Conservation (phyloP, 2,797 vertebrate genomes). For the Protosalanx chinensis region DNA sequence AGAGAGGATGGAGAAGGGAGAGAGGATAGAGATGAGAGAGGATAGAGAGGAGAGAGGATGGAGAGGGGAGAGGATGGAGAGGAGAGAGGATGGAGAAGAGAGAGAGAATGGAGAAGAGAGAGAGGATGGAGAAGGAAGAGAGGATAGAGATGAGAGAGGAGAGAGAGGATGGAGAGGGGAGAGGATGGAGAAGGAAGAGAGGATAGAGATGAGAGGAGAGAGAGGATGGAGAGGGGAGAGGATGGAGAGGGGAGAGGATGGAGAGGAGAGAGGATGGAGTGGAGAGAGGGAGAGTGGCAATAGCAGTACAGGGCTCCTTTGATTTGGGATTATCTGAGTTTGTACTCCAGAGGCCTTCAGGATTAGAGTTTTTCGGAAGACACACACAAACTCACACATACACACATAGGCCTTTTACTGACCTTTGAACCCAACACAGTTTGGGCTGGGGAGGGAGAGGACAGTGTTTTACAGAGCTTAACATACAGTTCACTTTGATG, state of each 20-base stretch:
- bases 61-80: too few relatives aligned
- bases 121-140: too few relatives aligned
- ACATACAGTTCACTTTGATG: neutral
- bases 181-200: too few relatives aligned
- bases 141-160: too few relatives aligned
- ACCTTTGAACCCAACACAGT: neutral
- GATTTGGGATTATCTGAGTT: constrained; percentile 17
- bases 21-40: neutral
- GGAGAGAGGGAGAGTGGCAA: neutral
- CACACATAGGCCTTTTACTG: neutral
- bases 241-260: too few relatives aligned
- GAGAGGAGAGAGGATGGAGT: neutral
- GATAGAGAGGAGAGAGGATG: neutral
- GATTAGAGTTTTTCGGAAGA: constrained; percentile 4
- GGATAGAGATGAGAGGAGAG: neutral
- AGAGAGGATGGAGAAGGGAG: neutral
- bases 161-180: neutral
- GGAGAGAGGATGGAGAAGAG: too few relatives aligned
- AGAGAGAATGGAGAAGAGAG: too few relatives aligned
- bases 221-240: neutral
- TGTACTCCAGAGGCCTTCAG: neutral
- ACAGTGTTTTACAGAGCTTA: constrained; percentile 1
- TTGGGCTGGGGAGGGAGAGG: neutral
- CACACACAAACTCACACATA: neutral
- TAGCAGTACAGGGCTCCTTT: constrained; percentile 2